Conservation (phyloP, 2,113 vertebrate species). For the Arizona elegans region DNA sequence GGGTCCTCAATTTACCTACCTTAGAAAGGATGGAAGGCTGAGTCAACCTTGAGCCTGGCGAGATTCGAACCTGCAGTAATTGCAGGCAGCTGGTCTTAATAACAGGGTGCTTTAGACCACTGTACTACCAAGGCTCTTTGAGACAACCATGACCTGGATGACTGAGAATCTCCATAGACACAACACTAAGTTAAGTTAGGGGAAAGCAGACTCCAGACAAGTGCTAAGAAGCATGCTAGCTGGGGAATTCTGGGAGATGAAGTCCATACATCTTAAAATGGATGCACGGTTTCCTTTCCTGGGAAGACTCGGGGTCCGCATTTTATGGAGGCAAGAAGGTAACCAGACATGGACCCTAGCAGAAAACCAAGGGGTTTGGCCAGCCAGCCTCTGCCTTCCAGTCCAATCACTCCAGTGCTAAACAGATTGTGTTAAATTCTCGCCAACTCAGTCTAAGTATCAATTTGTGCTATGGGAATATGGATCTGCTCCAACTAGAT, state of each 20-base stretch:
- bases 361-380: neutral
- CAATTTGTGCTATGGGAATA: slow-evolving; percentile 45
- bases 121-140: neutral
- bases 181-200: neutral
- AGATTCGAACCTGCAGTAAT: too few species aligned
- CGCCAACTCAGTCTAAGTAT: slow-evolving; percentile 29
- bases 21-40: too few species aligned
- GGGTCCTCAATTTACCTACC: too few species aligned
- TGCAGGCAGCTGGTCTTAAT: too few species aligned
- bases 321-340: neutral
- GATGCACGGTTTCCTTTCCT: neutral
- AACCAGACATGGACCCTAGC: neutral
- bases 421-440: slow-evolving; percentile 26
- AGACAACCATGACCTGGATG: neutral
- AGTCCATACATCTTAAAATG: neutral
- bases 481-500: slow-evolving; percentile 40
- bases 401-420: neutral
- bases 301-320: neutral
- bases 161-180: neutral
- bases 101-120: too few species aligned
- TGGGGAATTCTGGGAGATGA: neutral
- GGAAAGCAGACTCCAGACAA: neutral
- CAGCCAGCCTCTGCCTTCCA: neutral
- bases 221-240: neutral
- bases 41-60: too few species aligned